These are phyloP conservation scores for Cydia splendana DNA, from an alignment of 1,140 invertebrate genomes.

Conservation along the genomic window DNA sequence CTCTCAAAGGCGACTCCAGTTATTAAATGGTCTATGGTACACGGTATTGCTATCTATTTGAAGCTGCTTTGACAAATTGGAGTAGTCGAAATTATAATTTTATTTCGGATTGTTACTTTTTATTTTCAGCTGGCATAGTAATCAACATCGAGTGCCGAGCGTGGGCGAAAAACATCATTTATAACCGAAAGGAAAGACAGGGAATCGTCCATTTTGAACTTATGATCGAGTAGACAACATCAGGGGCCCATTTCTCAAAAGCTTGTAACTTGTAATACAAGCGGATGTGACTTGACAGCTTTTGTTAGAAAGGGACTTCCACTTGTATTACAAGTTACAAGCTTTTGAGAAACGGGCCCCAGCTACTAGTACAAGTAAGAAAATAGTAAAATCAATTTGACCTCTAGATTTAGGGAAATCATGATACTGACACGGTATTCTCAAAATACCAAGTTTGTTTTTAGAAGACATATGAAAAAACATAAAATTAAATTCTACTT, in stretches of 20 bases:
- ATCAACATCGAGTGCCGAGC: conserved; percentile 95
- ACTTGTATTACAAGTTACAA: no score
- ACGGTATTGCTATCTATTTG: no score
- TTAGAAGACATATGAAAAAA: background rate
- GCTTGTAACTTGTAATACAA: no score
- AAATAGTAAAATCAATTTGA: conserved; percentile 15
- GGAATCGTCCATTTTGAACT: conserved; percentile 95
- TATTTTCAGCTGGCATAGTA: conserved; percentile 87
- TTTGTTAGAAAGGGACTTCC: no score
- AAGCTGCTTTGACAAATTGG: no score
- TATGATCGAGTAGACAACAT: conserved; percentile 87
- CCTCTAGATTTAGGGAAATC: background rate
- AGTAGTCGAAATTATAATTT: no score
- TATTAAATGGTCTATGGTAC: no score
- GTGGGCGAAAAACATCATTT: conserved; percentile 92
- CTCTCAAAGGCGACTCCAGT: no score
- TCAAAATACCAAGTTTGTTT: background rate
- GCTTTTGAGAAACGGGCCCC: no score
- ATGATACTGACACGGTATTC: background rate
- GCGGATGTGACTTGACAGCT: no score
- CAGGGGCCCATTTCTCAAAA: no score
- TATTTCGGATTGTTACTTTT: background rate
- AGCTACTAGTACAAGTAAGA: conserved; percentile 15
- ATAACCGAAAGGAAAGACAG: conserved; percentile 87
- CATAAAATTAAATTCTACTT: background rate